Conservation (phyloP, 1,140 invertebrate genomes). For the Danaus plexippus region DNA sequence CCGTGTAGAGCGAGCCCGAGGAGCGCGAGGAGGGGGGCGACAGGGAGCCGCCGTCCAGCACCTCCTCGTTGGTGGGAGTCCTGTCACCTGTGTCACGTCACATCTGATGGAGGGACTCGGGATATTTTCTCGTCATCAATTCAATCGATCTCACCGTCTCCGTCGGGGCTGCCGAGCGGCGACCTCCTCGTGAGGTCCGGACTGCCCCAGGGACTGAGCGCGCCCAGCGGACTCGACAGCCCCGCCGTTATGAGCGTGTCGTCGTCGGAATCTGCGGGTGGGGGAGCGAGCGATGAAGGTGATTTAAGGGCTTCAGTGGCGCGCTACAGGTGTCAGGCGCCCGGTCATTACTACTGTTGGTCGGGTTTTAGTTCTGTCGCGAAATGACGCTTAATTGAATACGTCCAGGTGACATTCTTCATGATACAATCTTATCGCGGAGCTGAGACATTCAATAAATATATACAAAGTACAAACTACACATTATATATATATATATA, state of each 20-base stretch:
- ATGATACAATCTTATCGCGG: no score
- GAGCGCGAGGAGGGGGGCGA: conserved; percentile 33
- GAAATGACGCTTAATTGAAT: no score
- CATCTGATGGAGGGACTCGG: no score
- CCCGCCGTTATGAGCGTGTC: conserved; percentile 71
- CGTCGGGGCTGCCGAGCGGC: conserved; percentile 37
- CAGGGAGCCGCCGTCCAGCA: conserved; percentile 9
- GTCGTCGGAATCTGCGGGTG: conserved; percentile 47
- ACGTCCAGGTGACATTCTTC: no score
- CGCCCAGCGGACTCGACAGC: conserved; percentile 52
- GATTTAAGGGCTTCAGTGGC: no score
- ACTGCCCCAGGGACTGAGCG: conserved; percentile 53
- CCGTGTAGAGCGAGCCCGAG: conserved; percentile 47
- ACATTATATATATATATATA: conserved; percentile 7
- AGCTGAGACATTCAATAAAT: no score
- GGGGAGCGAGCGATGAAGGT: no score
- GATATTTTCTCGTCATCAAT: no score
- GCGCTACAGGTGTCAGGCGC: no score
- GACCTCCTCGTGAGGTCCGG: conserved; percentile 45
- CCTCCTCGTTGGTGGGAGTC: conserved; percentile 43
- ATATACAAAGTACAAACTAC: no score
- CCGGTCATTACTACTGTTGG: no score
- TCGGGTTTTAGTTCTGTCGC: no score
- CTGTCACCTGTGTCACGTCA: conserved; percentile 27
- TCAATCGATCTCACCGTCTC: conserved; percentile 9